These are phyloP conservation scores for Sebastes matsubarae DNA, from an alignment of 2,797 vertebrate genomes.

Conservation along the genomic window DNA sequence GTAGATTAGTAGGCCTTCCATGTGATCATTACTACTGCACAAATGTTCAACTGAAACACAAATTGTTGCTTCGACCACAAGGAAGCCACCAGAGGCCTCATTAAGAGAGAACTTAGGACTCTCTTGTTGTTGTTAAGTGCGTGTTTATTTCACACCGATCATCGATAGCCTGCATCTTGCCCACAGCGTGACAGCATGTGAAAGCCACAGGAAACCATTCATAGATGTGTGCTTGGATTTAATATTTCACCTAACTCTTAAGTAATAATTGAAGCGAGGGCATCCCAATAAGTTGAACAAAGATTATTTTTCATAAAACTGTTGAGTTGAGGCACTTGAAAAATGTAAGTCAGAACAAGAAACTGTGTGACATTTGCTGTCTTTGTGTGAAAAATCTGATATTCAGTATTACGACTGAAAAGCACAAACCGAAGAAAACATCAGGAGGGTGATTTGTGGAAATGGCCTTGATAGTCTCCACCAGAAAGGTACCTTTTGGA, in stretches of 20 bases:
- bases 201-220: slow-evolving; percentile 6
- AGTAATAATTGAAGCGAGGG: neutral
- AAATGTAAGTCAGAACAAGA: neutral
- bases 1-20: slow-evolving; percentile 20
- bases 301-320: neutral
- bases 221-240: neutral
- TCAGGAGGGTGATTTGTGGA: neutral
- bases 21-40: slow-evolving; percentile 22
- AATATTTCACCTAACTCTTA: neutral
- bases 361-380: neutral
- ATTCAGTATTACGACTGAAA: neutral
- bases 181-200: neutral
- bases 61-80: slow-evolving; percentile 30
- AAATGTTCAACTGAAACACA: slow-evolving; percentile 26
- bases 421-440: neutral
- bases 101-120: slow-evolving; percentile 25
- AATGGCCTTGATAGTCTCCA: neutral
- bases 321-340: neutral
- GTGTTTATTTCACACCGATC: slow-evolving; percentile 18
- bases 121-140: slow-evolving; percentile 14
- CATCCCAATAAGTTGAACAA: neutral
- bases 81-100: slow-evolving; percentile 47
- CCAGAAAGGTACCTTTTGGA: neutral
- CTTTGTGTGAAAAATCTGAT: neutral
- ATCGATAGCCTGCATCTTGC: neutral